A percentile compares a stretch with the other conserved stretches of the same genome.
Evolutionary conservation across 2,888 invertebrate species (phyloP).

Genomic region (Sepiola atlantica): DNA sequence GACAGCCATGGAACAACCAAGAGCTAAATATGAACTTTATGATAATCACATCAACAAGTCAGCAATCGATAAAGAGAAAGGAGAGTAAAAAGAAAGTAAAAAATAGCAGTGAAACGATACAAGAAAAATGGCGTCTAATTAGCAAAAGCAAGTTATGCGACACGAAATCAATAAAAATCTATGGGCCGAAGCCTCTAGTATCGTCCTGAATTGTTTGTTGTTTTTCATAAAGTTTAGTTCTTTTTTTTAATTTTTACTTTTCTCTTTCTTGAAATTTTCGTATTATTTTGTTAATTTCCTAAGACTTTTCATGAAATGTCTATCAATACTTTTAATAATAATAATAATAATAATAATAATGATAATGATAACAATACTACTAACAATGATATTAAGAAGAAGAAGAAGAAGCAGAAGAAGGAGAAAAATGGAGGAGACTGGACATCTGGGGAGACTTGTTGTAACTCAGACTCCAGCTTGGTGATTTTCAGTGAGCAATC

Average conservation of each 20-base stretch:
- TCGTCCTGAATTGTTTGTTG: neutral
- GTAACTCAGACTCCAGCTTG: no score
- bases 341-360: no score
- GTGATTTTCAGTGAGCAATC: no score
- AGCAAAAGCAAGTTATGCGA: neutral
- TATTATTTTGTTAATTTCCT: neutral
- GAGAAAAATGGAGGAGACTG: no score
- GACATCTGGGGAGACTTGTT: no score
- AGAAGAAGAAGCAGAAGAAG: no score
- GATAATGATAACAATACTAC: no score
- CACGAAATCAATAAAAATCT: neutral
- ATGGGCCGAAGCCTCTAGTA: neutral
- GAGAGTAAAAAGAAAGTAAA: neutral
- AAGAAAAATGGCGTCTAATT: neutral
- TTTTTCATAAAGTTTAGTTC: neutral
- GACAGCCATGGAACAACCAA: neutral
- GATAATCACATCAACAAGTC: constrained; percentile 20
- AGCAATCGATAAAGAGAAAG: neutral
- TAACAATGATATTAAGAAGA: no score
- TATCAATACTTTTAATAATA: no score
- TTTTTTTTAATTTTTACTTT: neutral
- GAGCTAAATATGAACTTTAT: constrained; percentile 1
- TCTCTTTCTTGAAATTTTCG: neutral
- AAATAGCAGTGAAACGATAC: neutral
- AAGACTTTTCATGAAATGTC: neutral